phyloP scores from a whole-genome alignment of 2,797 vertebrate genomes.

The Podarcis lilfordi region DNA sequence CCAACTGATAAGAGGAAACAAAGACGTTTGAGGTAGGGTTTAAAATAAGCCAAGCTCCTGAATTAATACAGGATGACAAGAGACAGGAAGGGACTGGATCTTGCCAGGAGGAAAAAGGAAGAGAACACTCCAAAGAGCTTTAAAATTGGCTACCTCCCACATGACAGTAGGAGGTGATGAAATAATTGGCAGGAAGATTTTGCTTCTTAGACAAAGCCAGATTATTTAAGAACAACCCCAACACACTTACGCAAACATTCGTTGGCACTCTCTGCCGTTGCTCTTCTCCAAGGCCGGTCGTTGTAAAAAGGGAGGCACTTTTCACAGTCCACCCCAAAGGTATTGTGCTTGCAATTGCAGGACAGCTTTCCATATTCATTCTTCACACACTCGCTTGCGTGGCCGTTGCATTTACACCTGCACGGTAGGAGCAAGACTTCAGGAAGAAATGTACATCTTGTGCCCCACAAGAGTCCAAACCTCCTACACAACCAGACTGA shows the following conservation, averaged over 20 bases:
- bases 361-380: conserved; percentile 79
- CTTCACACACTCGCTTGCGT: conserved; percentile 90
- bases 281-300: conserved; percentile 93
- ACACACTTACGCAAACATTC: conserved; percentile 90
- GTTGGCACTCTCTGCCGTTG: conserved; percentile 86
- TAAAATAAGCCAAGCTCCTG: conserved; percentile 2
- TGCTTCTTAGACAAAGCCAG: fast-evolving
- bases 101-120: conserved; percentile 2
- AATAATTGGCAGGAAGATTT: neutral
- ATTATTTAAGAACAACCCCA: conserved; percentile 33
- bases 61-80: conserved; percentile 8
- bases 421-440: neutral
- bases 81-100: neutral
- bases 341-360: conserved; percentile 96
- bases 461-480: conserved; percentile 26
- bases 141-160: conserved; percentile 26
- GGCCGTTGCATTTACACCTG: conserved; percentile 97
- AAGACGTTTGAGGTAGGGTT: neutral
- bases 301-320: conserved; percentile 93
- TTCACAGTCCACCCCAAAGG: conserved; percentile 88
- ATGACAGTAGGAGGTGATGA: conserved; percentile 5
- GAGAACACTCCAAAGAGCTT: neutral
- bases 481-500: neutral
- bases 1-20: conserved; percentile 11
- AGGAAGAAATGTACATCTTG: neutral